Evolutionary conservation across 2,113 vertebrate species (phyloP).

Genomic region (Pteruthius melanotis): DNA sequence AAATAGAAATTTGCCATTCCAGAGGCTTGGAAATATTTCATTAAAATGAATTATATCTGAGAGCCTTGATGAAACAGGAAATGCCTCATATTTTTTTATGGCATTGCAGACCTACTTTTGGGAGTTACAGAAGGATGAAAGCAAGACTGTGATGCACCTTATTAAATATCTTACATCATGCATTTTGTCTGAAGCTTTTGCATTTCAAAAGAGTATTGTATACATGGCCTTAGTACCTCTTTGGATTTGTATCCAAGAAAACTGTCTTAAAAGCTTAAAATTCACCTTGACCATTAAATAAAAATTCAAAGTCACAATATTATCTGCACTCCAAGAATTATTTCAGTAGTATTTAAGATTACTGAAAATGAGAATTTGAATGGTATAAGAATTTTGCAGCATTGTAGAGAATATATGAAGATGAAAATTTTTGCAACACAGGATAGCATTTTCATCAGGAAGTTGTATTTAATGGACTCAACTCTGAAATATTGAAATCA

Average conservation of each 20-base stretch:
- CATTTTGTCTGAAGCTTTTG: background rate
- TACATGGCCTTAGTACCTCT: background rate
- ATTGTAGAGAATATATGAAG: background rate
- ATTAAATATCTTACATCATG: background rate
- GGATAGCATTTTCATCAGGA: conserved; percentile 11
- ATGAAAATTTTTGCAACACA: background rate
- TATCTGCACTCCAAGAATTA: background rate
- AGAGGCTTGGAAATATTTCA: conserved; percentile 6
- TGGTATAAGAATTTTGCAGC: background rate
- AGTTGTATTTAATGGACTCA: conserved; percentile 25
- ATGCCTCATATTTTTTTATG: background rate
- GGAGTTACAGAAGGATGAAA: background rate
- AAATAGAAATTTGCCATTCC: conserved; percentile 39
- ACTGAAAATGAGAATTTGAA: background rate
- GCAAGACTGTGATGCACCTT: background rate
- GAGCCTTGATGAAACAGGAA: background rate
- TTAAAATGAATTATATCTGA: conserved; percentile 42
- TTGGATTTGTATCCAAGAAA: background rate
- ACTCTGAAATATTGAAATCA: conserved; percentile 36
- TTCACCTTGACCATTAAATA: background rate
- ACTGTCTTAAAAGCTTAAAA: background rate
- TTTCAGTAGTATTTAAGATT: background rate
- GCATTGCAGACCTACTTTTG: background rate
- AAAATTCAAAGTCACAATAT: background rate
- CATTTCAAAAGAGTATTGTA: background rate